A percentile compares a stretch with the other conserved stretches of the same genome.
Conservation (phyloP, 1,140 invertebrate species). For the Triops cancriformis region DNA sequence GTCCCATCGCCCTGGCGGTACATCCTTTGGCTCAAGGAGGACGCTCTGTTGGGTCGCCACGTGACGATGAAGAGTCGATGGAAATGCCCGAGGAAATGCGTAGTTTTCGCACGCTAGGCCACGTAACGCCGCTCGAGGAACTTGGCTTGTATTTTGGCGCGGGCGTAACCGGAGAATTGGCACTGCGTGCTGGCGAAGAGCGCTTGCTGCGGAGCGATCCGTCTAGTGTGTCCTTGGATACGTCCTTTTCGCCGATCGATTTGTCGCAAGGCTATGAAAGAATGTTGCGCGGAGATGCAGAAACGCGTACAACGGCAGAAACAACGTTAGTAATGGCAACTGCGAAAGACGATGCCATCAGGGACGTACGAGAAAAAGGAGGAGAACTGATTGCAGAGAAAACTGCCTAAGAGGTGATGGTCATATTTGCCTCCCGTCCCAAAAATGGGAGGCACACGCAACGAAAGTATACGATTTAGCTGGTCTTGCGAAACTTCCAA, state of each 20-base stretch:
- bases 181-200: neutral
- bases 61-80: constrained; percentile 26
- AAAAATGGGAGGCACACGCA: neutral
- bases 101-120: neutral
- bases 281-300: constrained; percentile 19
- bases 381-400: neutral
- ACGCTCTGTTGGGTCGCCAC: constrained; percentile 3
- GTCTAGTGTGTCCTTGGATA: neutral
- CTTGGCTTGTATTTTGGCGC: constrained; percentile 24
- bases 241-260: constrained; percentile 22
- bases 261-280: constrained; percentile 27
- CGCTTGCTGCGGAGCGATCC: neutral
- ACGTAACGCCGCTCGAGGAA: constrained; percentile 22
- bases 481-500: neutral
- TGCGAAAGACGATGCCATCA: neutral
- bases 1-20: constrained; percentile 19
- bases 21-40: constrained; percentile 24
- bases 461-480: constrained; percentile 1
- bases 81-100: constrained; percentile 17
- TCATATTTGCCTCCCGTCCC: neutral
- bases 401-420: neutral
- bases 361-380: neutral
- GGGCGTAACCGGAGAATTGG: constrained; percentile 15
- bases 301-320: constrained; percentile 11
- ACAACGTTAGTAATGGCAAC: neutral